Conservation (phyloP, 2,888 invertebrate genomes). For the Aphodius sticticus region DNA sequence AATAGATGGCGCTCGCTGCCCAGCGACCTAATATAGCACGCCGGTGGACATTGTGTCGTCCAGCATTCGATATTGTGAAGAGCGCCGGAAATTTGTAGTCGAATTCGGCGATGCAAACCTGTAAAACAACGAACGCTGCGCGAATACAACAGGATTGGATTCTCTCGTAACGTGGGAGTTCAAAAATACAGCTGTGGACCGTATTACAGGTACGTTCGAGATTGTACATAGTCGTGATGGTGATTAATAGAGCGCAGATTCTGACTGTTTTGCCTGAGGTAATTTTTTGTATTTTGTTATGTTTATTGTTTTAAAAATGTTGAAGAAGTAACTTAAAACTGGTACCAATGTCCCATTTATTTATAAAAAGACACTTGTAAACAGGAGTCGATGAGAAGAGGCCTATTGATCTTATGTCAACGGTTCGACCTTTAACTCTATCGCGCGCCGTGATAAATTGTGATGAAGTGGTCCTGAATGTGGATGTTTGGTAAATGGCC, state of each 20-base stretch:
- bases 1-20: not conserved
- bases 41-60: not conserved
- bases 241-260: not conserved
- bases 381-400: not conserved
- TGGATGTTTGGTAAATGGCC: not conserved
- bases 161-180: not conserved
- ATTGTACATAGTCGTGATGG: no score
- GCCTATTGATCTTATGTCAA: not conserved
- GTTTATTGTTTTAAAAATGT: no score
- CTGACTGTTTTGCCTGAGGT: not conserved
- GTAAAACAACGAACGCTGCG: not conserved
- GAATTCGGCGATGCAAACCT: not conserved
- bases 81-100: not conserved
- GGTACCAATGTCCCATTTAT: not conserved
- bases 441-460: not conserved
- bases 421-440: not conserved
- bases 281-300: no score
- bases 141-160: not conserved
- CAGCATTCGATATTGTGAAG: not conserved
- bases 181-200: not conserved
- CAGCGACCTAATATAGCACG: not conserved
- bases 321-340: no score
- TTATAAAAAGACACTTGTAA: not conserved
- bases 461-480: not conserved
- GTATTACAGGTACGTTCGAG: not conserved